phyloP scores from a whole-genome alignment of 1,140 invertebrate species.

The Hyles euphorbiae region DNA sequence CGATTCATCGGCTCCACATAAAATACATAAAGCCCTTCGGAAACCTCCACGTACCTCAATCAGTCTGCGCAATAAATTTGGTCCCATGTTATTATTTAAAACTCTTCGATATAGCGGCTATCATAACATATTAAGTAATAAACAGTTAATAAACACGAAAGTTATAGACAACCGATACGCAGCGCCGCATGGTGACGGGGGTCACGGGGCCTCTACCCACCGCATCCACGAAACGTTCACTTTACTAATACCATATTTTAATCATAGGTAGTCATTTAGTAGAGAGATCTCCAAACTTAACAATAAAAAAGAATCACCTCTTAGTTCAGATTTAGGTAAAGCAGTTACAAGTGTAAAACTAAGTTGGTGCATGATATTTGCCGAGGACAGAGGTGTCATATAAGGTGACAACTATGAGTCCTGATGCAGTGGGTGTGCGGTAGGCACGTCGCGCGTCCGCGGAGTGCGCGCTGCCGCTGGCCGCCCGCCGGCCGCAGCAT shows the following conservation, averaged over 20 bases:
- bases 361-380: too few species aligned
- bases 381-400: too few species aligned
- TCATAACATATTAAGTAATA: slow-evolving; percentile 59
- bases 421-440: too few species aligned
- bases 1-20: too few species aligned
- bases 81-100: slow-evolving; percentile 9
- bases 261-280: neutral
- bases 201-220: too few species aligned
- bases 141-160: slow-evolving; percentile 52
- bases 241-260: too few species aligned
- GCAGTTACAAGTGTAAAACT: too few species aligned
- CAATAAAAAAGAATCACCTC: neutral
- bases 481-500: slow-evolving; percentile 13
- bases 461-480: slow-evolving; percentile 17
- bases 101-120: slow-evolving; percentile 14
- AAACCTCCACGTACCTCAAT: slow-evolving; percentile 13
- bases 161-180: slow-evolving; percentile 1
- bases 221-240: too few species aligned
- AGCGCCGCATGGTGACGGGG: neutral
- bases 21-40: neutral
- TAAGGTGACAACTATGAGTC: too few species aligned
- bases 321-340: too few species aligned
- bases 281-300: neutral
- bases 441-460: neutral
- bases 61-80: slow-evolving; percentile 11